Evolutionary conservation across 2,113 vertebrate genomes (phyloP).

Genomic region (Anguilla japonica): DNA sequence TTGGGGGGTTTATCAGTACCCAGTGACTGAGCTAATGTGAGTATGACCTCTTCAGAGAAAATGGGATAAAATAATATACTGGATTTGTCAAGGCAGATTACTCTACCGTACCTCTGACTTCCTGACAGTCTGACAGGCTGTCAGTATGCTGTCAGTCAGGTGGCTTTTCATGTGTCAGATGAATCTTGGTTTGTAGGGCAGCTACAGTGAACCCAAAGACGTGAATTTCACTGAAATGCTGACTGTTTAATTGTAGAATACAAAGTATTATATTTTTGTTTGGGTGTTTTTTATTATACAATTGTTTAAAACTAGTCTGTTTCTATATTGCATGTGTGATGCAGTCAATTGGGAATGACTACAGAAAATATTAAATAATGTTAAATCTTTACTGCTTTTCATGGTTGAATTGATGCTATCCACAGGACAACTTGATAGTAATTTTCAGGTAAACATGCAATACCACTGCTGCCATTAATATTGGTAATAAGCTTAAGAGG

Average conservation of each 20-base stretch:
- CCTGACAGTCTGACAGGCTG: background rate
- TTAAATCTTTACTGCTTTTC: background rate
- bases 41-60: conserved; percentile 41
- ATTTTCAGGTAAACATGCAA: background rate
- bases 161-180: conserved; percentile 26
- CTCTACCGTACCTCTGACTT: background rate
- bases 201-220: background rate
- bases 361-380: background rate
- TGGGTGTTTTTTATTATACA: background rate
- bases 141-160: background rate
- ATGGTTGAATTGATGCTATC: background rate
- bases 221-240: background rate
- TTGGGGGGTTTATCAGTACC: background rate
- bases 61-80: conserved; percentile 9
- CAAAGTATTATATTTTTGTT: background rate
- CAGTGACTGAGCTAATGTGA: conserved; percentile 51
- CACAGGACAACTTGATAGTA: background rate
- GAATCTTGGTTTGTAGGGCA: background rate
- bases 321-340: background rate
- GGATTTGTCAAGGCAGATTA: background rate
- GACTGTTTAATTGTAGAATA: background rate
- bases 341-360: background rate
- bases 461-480: background rate
- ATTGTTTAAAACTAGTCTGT: background rate
- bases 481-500: background rate